phyloP scores from a whole-genome alignment of 2,888 invertebrate species.

The Leucoma salicis region DNA sequence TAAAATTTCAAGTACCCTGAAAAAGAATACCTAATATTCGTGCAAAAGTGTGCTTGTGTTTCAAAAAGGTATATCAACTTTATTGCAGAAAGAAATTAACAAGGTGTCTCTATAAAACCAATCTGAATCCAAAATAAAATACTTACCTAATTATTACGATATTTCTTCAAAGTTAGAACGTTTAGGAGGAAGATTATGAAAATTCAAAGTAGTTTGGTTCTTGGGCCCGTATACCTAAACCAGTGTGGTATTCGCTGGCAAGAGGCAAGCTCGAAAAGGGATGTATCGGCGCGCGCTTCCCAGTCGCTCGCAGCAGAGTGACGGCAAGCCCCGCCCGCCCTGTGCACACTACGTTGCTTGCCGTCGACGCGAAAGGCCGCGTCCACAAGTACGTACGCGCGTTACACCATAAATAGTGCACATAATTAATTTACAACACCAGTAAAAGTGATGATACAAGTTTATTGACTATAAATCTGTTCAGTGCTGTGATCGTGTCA shows the following conservation, averaged over 20 bases:
- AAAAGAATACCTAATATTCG: no score
- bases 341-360: slow-evolving; percentile 49
- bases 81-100: no score
- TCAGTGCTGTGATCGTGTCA: slow-evolving; percentile 76
- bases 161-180: no score
- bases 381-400: slow-evolving; percentile 37
- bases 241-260: slow-evolving; percentile 29
- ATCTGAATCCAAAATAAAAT: no score
- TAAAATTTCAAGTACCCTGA: no score
- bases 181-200: no score
- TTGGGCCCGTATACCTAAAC: slow-evolving; percentile 24
- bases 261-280: slow-evolving; percentile 37
- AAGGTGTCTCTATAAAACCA: no score
- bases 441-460: slow-evolving; percentile 80
- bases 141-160: no score
- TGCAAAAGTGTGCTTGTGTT: no score
- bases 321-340: slow-evolving; percentile 47
- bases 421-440: slow-evolving; percentile 76
- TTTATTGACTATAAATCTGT: slow-evolving; percentile 80
- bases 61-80: no score
- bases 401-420: slow-evolving; percentile 58
- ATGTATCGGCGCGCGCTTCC: slow-evolving; percentile 60
- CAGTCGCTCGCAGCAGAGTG: slow-evolving; percentile 31
- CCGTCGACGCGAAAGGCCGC: slow-evolving; percentile 68
- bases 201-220: slow-evolving; percentile 29